Percentiles rank a stretch among this genome's conserved stretches.
phyloP scores from a whole-genome alignment of 2,113 vertebrate species.

The Atlantisia rogersi region DNA sequence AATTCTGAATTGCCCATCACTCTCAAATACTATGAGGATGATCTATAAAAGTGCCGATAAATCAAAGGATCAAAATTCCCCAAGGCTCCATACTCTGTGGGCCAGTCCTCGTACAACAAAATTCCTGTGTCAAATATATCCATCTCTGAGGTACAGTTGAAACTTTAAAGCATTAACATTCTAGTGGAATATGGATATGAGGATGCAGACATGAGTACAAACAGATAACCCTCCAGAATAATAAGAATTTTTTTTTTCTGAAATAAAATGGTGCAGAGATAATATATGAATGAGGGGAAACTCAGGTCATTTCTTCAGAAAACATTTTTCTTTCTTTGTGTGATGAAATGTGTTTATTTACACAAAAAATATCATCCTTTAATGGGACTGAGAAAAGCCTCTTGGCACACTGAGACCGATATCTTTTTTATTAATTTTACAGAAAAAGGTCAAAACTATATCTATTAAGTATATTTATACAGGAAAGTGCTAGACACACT shows the following conservation, averaged over 20 bases:
- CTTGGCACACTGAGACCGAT: neutral
- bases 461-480: conserved; percentile 62
- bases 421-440: conserved; percentile 62
- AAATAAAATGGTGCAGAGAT: neutral
- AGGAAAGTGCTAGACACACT: conserved; percentile 24
- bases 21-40: conserved; percentile 39
- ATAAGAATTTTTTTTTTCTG: neutral
- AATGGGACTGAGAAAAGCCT: conserved; percentile 8
- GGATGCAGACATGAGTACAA: neutral
- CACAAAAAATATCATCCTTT: neutral
- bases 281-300: conserved; percentile 7
- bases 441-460: conserved; percentile 59
- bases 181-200: conserved; percentile 19
- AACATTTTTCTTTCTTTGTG: conserved; percentile 47
- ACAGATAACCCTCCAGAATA: neutral
- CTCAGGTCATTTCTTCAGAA: neutral
- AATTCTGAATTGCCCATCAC: conserved; percentile 44
- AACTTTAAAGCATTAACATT: conserved; percentile 51
- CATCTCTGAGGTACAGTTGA: neutral
- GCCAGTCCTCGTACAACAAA: conserved; percentile 39
- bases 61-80: conserved; percentile 25
- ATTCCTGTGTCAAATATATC: conserved; percentile 28
- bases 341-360: conserved; percentile 42
- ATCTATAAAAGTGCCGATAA: conserved; percentile 47
- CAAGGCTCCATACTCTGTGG: neutral